Conservation (phyloP, 2,888 invertebrate species). For the Ellobium chinense region DNA sequence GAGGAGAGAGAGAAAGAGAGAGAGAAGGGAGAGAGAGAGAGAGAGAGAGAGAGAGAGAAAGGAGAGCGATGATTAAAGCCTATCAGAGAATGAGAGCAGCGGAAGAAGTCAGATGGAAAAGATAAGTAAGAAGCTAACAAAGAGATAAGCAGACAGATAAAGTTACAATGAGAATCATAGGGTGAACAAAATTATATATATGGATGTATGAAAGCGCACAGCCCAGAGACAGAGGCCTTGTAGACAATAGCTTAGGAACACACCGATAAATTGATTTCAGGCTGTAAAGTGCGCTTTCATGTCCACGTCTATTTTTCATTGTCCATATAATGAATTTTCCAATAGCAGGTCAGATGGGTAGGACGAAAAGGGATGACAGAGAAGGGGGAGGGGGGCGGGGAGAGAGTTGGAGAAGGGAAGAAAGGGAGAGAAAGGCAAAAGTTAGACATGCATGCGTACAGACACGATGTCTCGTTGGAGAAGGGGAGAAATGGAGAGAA, state of each 20-base stretch:
- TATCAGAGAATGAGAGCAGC: not conserved
- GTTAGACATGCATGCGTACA: too few relatives aligned
- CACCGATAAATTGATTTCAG: too few relatives aligned
- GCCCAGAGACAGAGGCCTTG: too few relatives aligned
- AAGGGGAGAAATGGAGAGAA: too few relatives aligned
- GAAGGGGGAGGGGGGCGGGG: conserved; percentile 1
- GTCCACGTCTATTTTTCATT: too few relatives aligned
- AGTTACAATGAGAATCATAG: not conserved
- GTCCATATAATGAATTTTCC: too few relatives aligned
- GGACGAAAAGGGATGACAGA: not conserved
- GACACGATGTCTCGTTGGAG: too few relatives aligned
- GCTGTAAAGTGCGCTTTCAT: too few relatives aligned
- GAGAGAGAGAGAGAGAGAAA: not conserved
- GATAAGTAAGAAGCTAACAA: not conserved
- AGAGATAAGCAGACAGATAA: not conserved
- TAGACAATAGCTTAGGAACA: too few relatives aligned
- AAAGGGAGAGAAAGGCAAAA: not conserved
- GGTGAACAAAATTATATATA: too few relatives aligned
- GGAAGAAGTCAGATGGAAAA: not conserved
- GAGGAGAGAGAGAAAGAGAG: conserved; percentile 1
- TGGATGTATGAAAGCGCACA: too few relatives aligned
- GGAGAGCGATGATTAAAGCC: not conserved
- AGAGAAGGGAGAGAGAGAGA: conserved; percentile 6
- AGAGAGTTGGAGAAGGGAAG: not conserved
- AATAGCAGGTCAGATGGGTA: conserved; percentile 1